Evolutionary conservation across 2,797 vertebrate genomes (phyloP), one percentile per base, ranked within the genome.

Genomic region (Merluccius polli): DNA sequence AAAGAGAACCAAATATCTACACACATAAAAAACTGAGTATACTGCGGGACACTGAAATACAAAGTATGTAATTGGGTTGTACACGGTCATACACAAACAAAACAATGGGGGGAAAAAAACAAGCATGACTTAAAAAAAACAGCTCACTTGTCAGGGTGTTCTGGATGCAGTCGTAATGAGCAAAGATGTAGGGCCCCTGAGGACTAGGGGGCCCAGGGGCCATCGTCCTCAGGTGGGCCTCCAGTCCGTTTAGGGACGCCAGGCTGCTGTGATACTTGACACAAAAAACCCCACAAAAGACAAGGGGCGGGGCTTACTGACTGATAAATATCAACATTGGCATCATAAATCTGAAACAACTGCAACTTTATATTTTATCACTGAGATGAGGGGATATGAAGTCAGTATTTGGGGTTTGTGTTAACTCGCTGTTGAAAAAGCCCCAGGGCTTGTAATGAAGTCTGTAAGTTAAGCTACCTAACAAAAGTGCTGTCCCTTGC

Each of bases 231-330:
- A 99, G 92, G 82, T 99, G 97, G 72, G 98, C 97, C 87, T 98
- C 97, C 1, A 99, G 93, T 72, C 98, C 97, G 0, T 99, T 99
- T 1, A 98, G 94, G 15, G 98, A 97, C 0, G 97, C 97, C 92
- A 99, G 88, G 85, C 96, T 98, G 90, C 97, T 95, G 91, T 97
- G 95, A 87, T 96, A 96, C 97, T 98, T 91, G 59, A 83, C 30
- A 41, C 44, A 84, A 73, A 87, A 52, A 65, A 65, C n/a, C 15
- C 15, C 44, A 79, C 1, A 78, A 38, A 12, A 71, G 18, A 36
- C 11, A 33, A 36, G 70, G 33, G 27, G 65, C 27, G 36, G 48
- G 76, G 68, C 72, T 38, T 68, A 79, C 36, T 71, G 48, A 18
- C 48, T 36, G 59, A 65, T 65, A 65, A 24, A 65, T 65, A 69